A percentile compares a stretch with the other conserved stretches of the same genome.
phyloP scores from a whole-genome alignment of 1,140 invertebrate genomes.

The Drosophila pruinosa region DNA sequence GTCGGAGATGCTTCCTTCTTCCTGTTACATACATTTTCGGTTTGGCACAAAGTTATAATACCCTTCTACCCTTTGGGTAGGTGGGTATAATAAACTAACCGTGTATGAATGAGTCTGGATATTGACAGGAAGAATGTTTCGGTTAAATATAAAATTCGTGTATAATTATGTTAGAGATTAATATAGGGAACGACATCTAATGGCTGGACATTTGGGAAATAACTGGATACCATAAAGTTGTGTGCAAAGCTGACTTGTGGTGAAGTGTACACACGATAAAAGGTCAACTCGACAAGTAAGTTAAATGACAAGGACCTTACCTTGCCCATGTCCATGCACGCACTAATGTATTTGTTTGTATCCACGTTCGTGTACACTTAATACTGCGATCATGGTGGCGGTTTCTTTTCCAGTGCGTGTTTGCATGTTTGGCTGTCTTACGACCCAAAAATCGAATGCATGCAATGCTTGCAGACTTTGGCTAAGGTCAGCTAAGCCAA shows the following conservation, averaged over 20 bases:
- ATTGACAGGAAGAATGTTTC: no score
- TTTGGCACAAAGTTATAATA: no score
- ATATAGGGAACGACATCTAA: conserved; percentile 43
- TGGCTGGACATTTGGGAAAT: conserved; percentile 71
- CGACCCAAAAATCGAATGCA: conserved; percentile 75
- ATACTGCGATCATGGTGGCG: no score
- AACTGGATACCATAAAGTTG: conserved; percentile 42
- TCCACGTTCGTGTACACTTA: neutral
- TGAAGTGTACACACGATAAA: conserved; percentile 60
- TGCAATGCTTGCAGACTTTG: conserved; percentile 49
- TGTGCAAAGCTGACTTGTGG: conserved; percentile 15
- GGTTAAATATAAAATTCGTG: no score
- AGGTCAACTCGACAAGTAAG: conserved; percentile 73
- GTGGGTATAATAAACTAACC: no score
- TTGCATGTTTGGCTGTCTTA: conserved; percentile 72
- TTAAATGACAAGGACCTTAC: conserved; percentile 79
- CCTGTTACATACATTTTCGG: no score
- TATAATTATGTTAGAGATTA: neutral
- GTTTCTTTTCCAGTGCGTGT: no score
- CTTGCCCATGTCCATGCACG: conserved; percentile 43
- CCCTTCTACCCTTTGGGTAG: no score
- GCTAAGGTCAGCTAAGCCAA: conserved; percentile 27
- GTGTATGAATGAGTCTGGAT: no score
- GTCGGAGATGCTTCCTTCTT: no score
- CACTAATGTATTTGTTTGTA: neutral